Conservation (phyloP, 2,888 invertebrate species). For the Alsophila aescularia region DNA sequence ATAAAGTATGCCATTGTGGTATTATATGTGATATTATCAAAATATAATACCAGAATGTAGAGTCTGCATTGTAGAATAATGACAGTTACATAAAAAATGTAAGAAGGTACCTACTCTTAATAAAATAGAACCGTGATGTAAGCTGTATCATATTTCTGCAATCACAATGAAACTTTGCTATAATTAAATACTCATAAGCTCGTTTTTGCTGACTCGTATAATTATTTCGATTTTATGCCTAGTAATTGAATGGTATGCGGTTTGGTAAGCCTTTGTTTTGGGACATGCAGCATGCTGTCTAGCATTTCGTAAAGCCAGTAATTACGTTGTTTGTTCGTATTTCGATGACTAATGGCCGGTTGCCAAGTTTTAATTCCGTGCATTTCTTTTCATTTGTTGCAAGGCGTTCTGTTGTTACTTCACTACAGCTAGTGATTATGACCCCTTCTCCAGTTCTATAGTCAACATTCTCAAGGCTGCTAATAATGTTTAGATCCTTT, state of each 20-base stretch:
- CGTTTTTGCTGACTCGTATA: slow-evolving; percentile 36
- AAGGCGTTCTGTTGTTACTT: slow-evolving; percentile 19
- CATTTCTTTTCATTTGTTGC: slow-evolving; percentile 21
- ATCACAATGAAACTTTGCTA: slow-evolving; percentile 44
- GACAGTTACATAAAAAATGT: slow-evolving; percentile 27
- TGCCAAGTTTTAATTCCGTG: slow-evolving; percentile 27
- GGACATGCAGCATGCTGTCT: slow-evolving; percentile 28
- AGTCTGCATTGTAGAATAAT: slow-evolving; percentile 40
- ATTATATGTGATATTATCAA: slow-evolving; percentile 57
- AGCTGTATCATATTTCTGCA: slow-evolving; percentile 53
- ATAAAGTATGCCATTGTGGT: slow-evolving; percentile 30
- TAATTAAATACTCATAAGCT: slow-evolving; percentile 45
- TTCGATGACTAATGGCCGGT: slow-evolving; percentile 26
- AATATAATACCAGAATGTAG: too few species aligned
- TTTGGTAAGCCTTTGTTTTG: slow-evolving; percentile 29
- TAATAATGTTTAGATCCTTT: background rate
- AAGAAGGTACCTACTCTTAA: slow-evolving; percentile 22
- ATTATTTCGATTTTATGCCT: slow-evolving; percentile 37
- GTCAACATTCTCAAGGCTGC: background rate
- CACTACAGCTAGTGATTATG: slow-evolving; percentile 4
- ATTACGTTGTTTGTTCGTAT: slow-evolving; percentile 28
- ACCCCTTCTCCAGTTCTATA: slow-evolving; percentile 3
- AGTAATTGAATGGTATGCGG: slow-evolving; percentile 25
- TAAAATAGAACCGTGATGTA: slow-evolving; percentile 46
- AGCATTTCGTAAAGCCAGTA: slow-evolving; percentile 19